phyloP scores from a whole-genome alignment of 2,113 vertebrate species.

The Odocoileus hemionus region DNA sequence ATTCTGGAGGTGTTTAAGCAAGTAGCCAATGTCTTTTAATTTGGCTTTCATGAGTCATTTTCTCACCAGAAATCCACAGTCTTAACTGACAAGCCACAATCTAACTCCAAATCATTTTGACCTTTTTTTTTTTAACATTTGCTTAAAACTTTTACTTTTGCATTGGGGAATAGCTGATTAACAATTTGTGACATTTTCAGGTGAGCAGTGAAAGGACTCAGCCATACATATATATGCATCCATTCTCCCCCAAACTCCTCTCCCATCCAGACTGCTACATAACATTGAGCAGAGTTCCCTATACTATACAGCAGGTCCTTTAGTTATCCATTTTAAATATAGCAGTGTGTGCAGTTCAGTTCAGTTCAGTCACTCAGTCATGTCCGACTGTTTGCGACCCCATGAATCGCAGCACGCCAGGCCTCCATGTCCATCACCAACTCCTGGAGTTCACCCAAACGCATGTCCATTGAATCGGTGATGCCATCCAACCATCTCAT shows the following conservation, averaged over 20 bases:
- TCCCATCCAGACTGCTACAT: background rate
- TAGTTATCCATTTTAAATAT: background rate
- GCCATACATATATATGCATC: background rate
- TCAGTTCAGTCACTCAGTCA: too few species aligned
- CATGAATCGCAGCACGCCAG: too few species aligned
- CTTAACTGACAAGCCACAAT: background rate
- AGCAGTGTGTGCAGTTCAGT: background rate
- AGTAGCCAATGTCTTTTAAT: background rate
- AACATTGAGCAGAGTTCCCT: background rate
- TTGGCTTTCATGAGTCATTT: background rate
- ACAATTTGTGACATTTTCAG: background rate
- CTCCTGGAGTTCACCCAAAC: too few species aligned
- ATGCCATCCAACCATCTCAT: too few species aligned
- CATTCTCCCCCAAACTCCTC: background rate
- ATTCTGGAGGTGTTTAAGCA: background rate
- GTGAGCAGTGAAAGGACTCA: background rate
- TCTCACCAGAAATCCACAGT: background rate
- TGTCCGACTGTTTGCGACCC: too few species aligned
- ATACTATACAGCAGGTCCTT: background rate
- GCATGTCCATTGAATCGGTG: too few species aligned
- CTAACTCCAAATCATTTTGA: background rate
- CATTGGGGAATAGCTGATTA: background rate
- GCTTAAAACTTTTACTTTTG: background rate
- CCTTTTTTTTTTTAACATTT: background rate
- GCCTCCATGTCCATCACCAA: too few species aligned